Evolutionary conservation across 2,113 vertebrate genomes (phyloP), one percentile per base, ranked within the genome.

Genomic region (Hemicordylus capensis): DNA sequence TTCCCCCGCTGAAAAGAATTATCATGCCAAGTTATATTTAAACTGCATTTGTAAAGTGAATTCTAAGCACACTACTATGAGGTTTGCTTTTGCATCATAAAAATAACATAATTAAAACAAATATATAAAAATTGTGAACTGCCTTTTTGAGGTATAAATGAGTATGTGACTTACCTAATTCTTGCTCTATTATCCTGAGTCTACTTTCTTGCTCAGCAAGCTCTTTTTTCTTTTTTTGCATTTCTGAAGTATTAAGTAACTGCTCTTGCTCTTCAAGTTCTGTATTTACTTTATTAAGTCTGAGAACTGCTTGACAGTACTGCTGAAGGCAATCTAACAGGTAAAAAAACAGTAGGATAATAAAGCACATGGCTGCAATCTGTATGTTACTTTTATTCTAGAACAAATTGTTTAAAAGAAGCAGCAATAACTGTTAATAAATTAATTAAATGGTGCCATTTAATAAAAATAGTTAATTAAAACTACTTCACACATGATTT

Each of bases 281-380:
- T 61, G 91, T 56, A 26, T 92, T 93, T 42, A 91, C 94, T 0
- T 4, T 4, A 4, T 87, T 85, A 72, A 92, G 90, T 85, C 97
- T 98, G 48, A 92, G 6, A 82, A 97, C 19, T 48, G 95, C 94
- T 39, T 80, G 20, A 15, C 64, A 91, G 87, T 98, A 98, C 69
- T 97, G 95, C 8, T 92, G 93, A 83, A 99, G 96, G 76, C 97
- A 90, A 1, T 97, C 98, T 99, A 88, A 26, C 64, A 64, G 76
- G 44, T 77, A 76, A 91, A 67, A 82, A 51, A 81, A 63, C 79
- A 86, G 80, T 59, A 26, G n/a, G 31, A 70, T 11, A 80, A 8
- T 61, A 87, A 89, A 42, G 0, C 6, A 20, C 2, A 74, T 37
- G n/a, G 20, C n/a, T 74, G 17, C 37, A 70, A 31, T 46, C 37